A percentile compares a stretch with the other conserved stretches of the same genome.
Conservation (phyloP, 1,140 invertebrate species). For the Contarinia nasturtii region DNA sequence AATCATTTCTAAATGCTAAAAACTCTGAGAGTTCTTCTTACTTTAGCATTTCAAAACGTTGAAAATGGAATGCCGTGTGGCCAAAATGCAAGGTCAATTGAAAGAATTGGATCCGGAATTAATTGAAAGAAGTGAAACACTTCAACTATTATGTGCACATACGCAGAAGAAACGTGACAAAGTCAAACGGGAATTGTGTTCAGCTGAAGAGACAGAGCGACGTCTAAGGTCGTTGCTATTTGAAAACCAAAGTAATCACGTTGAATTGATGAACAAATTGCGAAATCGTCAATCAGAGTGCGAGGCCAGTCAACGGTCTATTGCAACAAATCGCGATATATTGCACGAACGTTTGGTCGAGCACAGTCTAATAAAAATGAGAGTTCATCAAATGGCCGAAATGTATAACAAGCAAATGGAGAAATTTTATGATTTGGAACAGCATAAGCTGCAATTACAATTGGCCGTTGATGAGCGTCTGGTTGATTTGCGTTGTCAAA, state of each 20-base stretch:
- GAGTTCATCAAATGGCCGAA: conserved; percentile 31
- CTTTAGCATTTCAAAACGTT: neutral
- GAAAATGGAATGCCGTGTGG: neutral
- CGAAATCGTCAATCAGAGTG: conserved; percentile 23
- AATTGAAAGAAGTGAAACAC: neutral
- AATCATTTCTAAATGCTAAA: neutral
- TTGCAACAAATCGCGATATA: conserved; percentile 10
- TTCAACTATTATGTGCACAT: neutral
- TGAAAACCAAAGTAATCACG: neutral
- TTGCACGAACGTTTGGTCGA: conserved; percentile 35
- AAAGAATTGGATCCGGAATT: conserved; percentile 6
- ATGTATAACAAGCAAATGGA: conserved; percentile 29
- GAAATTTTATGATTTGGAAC: conserved; percentile 34
- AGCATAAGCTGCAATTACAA: conserved; percentile 34
- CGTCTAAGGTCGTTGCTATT: conserved; percentile 1
- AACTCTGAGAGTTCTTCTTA: neutral
- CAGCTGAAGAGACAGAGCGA: conserved; percentile 10
- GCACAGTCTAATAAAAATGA: conserved; percentile 35
- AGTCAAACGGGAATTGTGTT: conserved; percentile 10
- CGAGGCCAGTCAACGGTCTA: conserved; percentile 33
- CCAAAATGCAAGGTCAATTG: neutral
- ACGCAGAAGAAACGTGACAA: conserved; percentile 11
- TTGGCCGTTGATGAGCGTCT: conserved; percentile 35
- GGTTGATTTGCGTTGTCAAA: conserved; percentile 32
- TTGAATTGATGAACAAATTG: conserved; percentile 11